phyloP scores from a whole-genome alignment of 2,888 invertebrate species.

The Itoplectis maculator region DNA sequence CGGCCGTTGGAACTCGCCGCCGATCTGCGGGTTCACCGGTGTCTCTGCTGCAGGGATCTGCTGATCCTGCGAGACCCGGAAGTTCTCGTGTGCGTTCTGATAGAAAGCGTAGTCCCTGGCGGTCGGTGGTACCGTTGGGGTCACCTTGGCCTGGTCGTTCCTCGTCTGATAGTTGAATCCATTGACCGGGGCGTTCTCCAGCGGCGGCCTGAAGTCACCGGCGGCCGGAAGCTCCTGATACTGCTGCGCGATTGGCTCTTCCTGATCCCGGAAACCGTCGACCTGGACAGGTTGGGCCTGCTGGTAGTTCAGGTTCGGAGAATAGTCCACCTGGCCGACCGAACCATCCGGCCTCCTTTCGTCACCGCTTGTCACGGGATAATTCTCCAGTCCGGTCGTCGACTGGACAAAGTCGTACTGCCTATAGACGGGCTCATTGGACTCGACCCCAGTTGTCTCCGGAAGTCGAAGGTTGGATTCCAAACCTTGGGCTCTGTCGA shows the following conservation, averaged over 20 bases:
- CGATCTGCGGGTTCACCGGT: slow-evolving; percentile 56
- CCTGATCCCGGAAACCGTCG: slow-evolving; percentile 31
- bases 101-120: slow-evolving; percentile 75
- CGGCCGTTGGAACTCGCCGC: slow-evolving; percentile 60
- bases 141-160: slow-evolving; percentile 59
- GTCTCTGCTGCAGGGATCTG: slow-evolving; percentile 52
- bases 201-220: slow-evolving; percentile 54
- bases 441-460: slow-evolving; percentile 28
- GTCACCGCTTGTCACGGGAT: slow-evolving; percentile 60
- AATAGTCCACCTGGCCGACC: slow-evolving; percentile 66
- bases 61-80: slow-evolving; percentile 52
- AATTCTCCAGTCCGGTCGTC: slow-evolving; percentile 70
- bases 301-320: slow-evolving; percentile 71
- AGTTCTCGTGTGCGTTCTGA: slow-evolving; percentile 73
- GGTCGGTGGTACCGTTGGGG: slow-evolving; percentile 66
- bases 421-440: slow-evolving; percentile 56
- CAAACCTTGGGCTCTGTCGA: slow-evolving; percentile 54
- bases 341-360: slow-evolving; percentile 37
- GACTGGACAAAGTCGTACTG: slow-evolving; percentile 71
- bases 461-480: slow-evolving; percentile 53
- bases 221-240: slow-evolving; percentile 66
- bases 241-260: slow-evolving; percentile 50
- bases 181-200: slow-evolving; percentile 74
- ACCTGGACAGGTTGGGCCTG: slow-evolving; percentile 32
- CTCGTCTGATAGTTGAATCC: slow-evolving; percentile 79